These are phyloP conservation scores for Syrmaticus mikado DNA, from an alignment of 2,113 vertebrate species.

Conservation along the genomic window DNA sequence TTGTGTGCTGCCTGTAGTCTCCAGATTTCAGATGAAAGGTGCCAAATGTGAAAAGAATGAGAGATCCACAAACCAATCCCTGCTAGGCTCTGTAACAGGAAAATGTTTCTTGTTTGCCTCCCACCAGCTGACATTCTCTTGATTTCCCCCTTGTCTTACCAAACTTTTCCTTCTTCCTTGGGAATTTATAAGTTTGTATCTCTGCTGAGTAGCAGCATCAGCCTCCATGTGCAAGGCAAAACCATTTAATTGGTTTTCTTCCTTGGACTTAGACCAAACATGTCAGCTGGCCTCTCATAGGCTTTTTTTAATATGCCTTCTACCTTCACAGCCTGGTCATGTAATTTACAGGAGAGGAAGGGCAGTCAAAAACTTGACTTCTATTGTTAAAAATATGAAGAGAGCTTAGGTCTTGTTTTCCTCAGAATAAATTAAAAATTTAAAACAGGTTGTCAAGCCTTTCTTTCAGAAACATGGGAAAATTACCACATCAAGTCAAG, in stretches of 20 bases:
- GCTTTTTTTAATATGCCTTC: not conserved
- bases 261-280: not conserved
- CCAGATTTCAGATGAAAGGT: not conserved
- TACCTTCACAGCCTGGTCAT: not conserved
- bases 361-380: not conserved
- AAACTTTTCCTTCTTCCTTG: not conserved
- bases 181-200: not conserved
- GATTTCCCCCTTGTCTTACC: not conserved
- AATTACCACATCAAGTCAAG: not conserved
- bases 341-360: not conserved
- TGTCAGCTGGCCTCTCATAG: not conserved
- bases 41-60: constrained; percentile 1
- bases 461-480: not conserved
- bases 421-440: not conserved
- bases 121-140: not conserved
- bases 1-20: not conserved
- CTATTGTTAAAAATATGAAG: not conserved
- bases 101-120: not conserved
- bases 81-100: not conserved
- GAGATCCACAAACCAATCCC: not conserved
- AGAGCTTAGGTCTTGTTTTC: not conserved
- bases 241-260: not conserved
- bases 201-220: not conserved
- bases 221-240: not conserved
- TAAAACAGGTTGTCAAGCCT: not conserved